Evolutionary conservation across 2,888 invertebrate genomes (phyloP).

Genomic region (Blera fallax): DNA sequence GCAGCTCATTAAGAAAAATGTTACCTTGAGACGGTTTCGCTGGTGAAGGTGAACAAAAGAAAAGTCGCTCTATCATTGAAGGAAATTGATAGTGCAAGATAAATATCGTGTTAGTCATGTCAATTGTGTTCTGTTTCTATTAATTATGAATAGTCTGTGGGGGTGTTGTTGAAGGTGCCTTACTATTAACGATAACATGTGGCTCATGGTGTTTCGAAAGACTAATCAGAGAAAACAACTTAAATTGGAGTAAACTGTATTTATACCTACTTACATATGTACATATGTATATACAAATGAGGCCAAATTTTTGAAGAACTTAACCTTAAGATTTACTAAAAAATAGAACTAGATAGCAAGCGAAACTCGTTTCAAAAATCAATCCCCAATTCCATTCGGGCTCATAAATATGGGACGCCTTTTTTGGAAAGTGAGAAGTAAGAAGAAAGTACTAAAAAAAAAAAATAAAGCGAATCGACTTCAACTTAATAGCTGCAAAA

Average conservation of each 20-base stretch:
- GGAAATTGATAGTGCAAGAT: conserved; percentile 58
- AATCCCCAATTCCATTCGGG: no score
- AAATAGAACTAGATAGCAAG: no score
- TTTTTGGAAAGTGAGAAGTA: no score
- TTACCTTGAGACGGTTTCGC: conserved; percentile 24
- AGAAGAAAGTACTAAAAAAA: no score
- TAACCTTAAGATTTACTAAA: no score
- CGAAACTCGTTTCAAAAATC: no score
- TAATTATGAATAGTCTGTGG: conserved; percentile 25
- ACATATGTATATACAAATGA: not conserved
- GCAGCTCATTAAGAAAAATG: conserved; percentile 63
- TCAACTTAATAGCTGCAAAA: no score
- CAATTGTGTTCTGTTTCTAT: conserved; percentile 37
- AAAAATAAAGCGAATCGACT: no score
- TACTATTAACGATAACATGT: not conserved
- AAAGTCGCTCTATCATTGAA: conserved; percentile 25
- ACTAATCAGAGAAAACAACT: not conserved
- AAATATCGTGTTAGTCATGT: conserved; percentile 38
- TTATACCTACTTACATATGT: no score
- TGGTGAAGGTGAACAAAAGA: conserved; percentile 43
- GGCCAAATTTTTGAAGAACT: no score
- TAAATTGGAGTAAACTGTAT: conserved; percentile 13
- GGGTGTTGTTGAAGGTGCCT: not conserved
- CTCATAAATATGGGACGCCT: no score
- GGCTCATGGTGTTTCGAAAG: not conserved